These are phyloP conservation scores for Ceratotherium simum DNA, from an alignment of 2,113 vertebrate genomes.

Conservation along the genomic window DNA sequence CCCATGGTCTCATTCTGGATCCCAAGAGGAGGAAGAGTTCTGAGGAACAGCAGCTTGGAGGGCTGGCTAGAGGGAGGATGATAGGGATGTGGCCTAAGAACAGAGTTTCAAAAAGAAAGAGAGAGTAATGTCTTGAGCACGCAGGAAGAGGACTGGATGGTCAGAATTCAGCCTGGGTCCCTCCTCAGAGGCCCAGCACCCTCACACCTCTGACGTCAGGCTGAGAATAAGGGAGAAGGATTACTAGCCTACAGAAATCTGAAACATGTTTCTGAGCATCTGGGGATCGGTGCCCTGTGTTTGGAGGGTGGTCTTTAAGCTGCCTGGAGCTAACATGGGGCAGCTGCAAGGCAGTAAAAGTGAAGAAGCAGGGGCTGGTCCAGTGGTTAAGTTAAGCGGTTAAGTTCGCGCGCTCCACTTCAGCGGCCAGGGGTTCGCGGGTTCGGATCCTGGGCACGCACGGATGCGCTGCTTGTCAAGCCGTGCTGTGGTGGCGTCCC, in stretches of 20 bases:
- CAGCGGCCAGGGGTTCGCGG: too few relatives aligned
- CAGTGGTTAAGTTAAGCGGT: too few relatives aligned
- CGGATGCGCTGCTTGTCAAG: too few relatives aligned
- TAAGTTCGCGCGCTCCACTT: too few relatives aligned
- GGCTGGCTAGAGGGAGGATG: not conserved
- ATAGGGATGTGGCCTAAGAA: not conserved
- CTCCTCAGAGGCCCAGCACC: not conserved
- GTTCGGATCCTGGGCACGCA: too few relatives aligned
- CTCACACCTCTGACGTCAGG: not conserved
- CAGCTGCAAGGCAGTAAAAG: not conserved
- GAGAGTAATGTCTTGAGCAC: not conserved
- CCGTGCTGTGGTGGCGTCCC: too few relatives aligned
- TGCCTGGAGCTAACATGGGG: not conserved
- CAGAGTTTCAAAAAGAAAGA: not conserved
- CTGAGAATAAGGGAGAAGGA: not conserved
- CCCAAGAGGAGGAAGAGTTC: not conserved
- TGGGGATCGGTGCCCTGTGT: not conserved
- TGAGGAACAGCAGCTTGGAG: not conserved
- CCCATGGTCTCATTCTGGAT: fast-evolving
- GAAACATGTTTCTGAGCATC: not conserved
- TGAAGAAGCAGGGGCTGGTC: too few relatives aligned
- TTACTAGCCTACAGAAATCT: not conserved
- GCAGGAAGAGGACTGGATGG: not conserved
- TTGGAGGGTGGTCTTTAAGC: not conserved
- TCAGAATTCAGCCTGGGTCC: not conserved